phyloP scores from a whole-genome alignment of 2,113 vertebrate genomes.

The Conger conger region DNA sequence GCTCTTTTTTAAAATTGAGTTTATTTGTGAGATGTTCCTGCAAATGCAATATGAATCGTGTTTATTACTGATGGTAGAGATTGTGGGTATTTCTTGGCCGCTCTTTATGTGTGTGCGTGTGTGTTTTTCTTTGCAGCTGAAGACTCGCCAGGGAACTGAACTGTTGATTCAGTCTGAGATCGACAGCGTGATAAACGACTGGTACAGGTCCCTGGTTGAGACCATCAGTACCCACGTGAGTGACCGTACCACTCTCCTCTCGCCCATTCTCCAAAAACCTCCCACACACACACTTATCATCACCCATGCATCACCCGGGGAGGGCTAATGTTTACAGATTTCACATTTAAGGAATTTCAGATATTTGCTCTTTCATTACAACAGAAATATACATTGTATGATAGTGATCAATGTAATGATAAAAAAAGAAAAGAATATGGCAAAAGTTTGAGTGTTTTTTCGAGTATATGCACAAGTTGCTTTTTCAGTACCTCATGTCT shows the following conservation, averaged over 20 bases:
- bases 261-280: no score
- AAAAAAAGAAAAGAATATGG: no score
- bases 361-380: not conserved
- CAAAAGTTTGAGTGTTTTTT: no score
- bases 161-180: slow-evolving; percentile 91
- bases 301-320: not conserved
- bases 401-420: not conserved
- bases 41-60: not conserved
- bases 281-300: not conserved
- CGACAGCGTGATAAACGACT: slow-evolving; percentile 79
- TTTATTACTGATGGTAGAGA: not conserved
- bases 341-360: no score
- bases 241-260: slow-evolving; percentile 34
- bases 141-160: slow-evolving; percentile 87
- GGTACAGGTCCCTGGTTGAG: slow-evolving; percentile 80
- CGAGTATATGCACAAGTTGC: not conserved
- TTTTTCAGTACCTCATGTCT: not conserved
- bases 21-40: not conserved
- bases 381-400: not conserved
- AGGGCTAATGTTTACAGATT: not conserved
- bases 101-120: not conserved
- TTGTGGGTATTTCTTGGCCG: not conserved
- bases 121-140: slow-evolving; percentile 79
- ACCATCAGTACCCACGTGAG: slow-evolving; percentile 84
- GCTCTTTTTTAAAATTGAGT: not conserved